phyloP scores from a whole-genome alignment of 2,888 invertebrate species.

The Stenoptilia bipunctidactyla region DNA sequence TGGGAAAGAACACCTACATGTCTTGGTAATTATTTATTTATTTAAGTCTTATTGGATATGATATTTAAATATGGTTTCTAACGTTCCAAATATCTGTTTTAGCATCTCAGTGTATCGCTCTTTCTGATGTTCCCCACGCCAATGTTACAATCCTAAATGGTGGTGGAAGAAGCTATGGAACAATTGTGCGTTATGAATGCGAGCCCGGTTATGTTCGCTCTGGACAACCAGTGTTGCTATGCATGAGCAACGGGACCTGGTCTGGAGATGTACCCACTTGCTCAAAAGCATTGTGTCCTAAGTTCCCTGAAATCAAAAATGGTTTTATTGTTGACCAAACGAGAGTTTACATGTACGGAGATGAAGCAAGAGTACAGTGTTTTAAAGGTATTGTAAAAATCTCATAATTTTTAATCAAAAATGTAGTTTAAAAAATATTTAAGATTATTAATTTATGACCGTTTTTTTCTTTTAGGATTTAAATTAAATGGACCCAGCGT shows the following conservation, averaged over 20 bases:
- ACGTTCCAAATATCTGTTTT: conserved; percentile 12
- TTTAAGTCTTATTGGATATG: conserved; percentile 9
- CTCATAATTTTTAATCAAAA: background rate
- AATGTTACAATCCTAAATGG: conserved; percentile 90
- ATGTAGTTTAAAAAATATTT: background rate
- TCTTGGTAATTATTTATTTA: no score
- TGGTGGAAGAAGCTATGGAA: conserved; percentile 92
- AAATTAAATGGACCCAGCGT: conserved; percentile 87
- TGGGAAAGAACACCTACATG: conserved; percentile 95
- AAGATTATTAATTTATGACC: background rate
- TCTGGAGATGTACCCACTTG: conserved; percentile 92
- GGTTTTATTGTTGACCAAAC: conserved; percentile 87
- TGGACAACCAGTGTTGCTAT: conserved; percentile 90
- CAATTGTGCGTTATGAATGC: conserved; percentile 92
- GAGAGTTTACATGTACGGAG: conserved; percentile 84
- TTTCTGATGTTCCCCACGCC: conserved; percentile 89
- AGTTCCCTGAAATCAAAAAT: conserved; percentile 85
- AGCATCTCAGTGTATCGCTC: conserved; percentile 92
- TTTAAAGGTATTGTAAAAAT: conserved; percentile 72
- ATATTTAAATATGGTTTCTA: no score
- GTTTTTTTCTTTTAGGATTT: conserved; percentile 70
- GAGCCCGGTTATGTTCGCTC: conserved; percentile 90
- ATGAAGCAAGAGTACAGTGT: conserved; percentile 93
- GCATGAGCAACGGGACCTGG: conserved; percentile 97
- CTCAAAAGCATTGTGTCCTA: conserved; percentile 80